Evolutionary conservation across 1,140 invertebrate genomes (phyloP).

Genomic region (Helicoverpa zea): DNA sequence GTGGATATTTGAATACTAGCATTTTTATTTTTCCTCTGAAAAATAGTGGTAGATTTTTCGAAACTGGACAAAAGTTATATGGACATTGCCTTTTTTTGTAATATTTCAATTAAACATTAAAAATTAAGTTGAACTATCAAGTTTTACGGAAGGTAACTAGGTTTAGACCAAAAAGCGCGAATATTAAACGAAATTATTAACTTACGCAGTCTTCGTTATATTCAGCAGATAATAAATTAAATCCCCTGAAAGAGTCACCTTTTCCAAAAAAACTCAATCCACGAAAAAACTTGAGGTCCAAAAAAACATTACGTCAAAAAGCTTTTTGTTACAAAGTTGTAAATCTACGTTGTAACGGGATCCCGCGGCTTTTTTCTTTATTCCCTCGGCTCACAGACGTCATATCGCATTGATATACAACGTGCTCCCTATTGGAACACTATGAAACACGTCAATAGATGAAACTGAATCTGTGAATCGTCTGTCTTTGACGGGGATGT

Average conservation of each 20-base stretch:
- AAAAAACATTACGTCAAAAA: slow-evolving; percentile 2
- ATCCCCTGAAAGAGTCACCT: background rate
- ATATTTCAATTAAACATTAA: no score
- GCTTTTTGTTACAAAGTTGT: slow-evolving; percentile 5
- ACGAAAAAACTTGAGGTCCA: background rate
- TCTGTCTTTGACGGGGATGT: background rate
- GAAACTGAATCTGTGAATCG: slow-evolving; percentile 33
- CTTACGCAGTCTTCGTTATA: no score
- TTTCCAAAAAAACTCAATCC: background rate
- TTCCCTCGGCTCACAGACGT: slow-evolving; percentile 35
- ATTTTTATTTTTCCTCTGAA: background rate
- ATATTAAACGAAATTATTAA: no score
- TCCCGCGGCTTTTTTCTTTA: slow-evolving; percentile 39
- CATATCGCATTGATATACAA: slow-evolving; percentile 40
- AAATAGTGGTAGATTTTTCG: no score
- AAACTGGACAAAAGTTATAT: no score
- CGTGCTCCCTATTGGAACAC: slow-evolving; percentile 24
- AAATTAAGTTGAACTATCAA: no score
- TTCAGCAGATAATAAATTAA: no score
- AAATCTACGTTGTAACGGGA: slow-evolving; percentile 27
- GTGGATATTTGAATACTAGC: background rate
- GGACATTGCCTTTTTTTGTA: no score
- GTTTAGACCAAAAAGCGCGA: no score
- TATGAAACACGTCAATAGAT: slow-evolving; percentile 41
- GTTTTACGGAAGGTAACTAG: no score